Evolutionary conservation across 2,113 vertebrate species (phyloP).

Genomic region (Herpailurus yagouaroundi): DNA sequence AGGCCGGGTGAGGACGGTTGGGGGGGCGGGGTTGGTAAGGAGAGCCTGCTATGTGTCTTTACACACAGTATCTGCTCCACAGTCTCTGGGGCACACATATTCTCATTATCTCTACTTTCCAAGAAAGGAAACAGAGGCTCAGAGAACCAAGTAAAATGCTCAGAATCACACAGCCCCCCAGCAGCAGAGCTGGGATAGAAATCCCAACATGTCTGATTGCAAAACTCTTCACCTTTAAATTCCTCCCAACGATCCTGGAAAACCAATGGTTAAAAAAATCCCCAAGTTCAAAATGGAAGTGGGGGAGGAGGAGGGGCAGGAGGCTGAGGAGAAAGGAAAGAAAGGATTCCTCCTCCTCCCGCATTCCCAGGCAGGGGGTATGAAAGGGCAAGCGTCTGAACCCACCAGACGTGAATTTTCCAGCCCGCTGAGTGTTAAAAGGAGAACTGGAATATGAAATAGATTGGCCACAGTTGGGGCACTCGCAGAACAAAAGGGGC

Average conservation of each 20-base stretch:
- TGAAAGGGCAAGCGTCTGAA: constrained; percentile 69
- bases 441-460: constrained; percentile 74
- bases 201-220: background rate
- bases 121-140: background rate
- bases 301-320: background rate
- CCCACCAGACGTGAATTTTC: constrained; percentile 82
- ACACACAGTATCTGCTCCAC: background rate
- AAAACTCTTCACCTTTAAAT: background rate
- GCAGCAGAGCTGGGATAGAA: background rate
- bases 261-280: background rate
- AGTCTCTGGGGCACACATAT: background rate
- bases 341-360: constrained; percentile 15
- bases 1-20: no score
- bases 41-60: background rate
- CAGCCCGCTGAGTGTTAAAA: constrained; percentile 79
- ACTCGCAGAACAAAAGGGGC: constrained; percentile 64
- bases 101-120: background rate
- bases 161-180: background rate
- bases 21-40: background rate
- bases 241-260: background rate
- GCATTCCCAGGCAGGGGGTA: constrained; percentile 50
- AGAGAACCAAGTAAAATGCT: background rate
- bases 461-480: constrained; percentile 67
- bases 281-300: constrained; percentile 51
- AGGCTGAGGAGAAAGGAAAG: background rate